Base-by-base conservation (phyloP, 2,888 invertebrate species). In the Cosmia pyralina region DNA sequence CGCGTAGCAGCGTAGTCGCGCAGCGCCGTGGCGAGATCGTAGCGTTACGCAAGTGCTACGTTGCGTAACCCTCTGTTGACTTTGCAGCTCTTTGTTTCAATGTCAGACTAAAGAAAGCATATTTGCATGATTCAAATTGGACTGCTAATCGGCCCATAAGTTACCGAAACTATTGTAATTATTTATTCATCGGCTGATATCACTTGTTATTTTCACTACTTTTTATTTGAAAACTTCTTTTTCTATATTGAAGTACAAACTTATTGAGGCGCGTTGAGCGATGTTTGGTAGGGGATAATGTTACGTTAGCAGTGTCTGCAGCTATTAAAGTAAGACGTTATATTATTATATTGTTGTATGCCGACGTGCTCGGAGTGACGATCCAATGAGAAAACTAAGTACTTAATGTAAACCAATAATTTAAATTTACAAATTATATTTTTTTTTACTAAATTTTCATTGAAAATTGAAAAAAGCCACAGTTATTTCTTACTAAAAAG, bases 31-130 rank as follows among this genome's bases (percentile, higher is more conserved):
- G 75, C 69, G n/a, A 52, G 57, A 59, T 62, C 69, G 73, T 75
- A 83, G 75, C 79, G 73, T 87, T 88, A 88, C 87, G 88, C 82
- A 87, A 88, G 44, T 65, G 76, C 77, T 73, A 72, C 68, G 80
- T 88, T 88, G 83, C 88, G 88, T 87, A 87, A 89, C 84, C 75
- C 67, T 78, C 66, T 71, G 76, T 81, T 83, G 81, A 79, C 84
- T 84, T 83, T 85, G 75, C 69, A 71, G 69, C 71, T 77, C 81
- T 82, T 87, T 83, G 74, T 84, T 74, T 69, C 77, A 72, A 84
- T 72, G 84, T 69, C 69, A 69, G 57, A 82, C 82, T 74, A 72
- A 69, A 69, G 77, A 77, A 80, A 74, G 46, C 22, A 22, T 75
- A 55, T 71, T 79, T 67, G n/a, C 70, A 75, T 72, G 69, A 72